These are phyloP conservation scores for Crotalus tigris DNA, from an alignment of 2,113 vertebrate genomes.

Conservation along the genomic window DNA sequence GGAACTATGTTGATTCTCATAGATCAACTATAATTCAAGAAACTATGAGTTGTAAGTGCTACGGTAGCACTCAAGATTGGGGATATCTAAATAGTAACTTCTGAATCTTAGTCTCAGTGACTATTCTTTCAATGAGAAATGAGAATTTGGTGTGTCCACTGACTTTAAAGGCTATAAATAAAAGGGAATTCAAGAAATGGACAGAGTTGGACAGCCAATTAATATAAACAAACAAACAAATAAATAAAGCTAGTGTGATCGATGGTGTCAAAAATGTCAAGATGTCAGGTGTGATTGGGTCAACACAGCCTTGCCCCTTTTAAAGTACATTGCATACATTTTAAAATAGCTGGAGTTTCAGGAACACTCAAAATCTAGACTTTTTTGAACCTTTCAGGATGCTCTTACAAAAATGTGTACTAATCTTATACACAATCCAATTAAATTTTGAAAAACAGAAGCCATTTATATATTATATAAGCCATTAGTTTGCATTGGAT, in stretches of 20 bases:
- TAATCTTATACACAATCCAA: neutral
- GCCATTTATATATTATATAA: neutral
- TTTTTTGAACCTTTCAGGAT: neutral
- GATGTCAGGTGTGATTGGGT: neutral
- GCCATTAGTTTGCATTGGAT: neutral
- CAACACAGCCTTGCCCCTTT: neutral
- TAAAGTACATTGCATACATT: neutral
- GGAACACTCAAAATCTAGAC: neutral
- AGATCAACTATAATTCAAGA: neutral
- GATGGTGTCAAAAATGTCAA: neutral
- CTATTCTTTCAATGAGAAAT: neutral
- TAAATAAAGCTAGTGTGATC: neutral
- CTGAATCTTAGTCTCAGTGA: neutral
- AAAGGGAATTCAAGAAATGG: neutral
- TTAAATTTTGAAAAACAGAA: neutral
- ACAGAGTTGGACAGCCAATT: neutral
- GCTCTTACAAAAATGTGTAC: neutral
- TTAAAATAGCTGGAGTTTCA: neutral
- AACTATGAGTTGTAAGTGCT: neutral
- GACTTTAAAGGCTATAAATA: neutral
- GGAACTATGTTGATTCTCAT: neutral
- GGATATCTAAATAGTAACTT: neutral
- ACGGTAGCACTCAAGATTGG: neutral
- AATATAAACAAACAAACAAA: neutral
- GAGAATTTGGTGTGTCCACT: neutral